Conservation (phyloP, 2,797 vertebrate genomes). For the Enteromius radiatus region DNA sequence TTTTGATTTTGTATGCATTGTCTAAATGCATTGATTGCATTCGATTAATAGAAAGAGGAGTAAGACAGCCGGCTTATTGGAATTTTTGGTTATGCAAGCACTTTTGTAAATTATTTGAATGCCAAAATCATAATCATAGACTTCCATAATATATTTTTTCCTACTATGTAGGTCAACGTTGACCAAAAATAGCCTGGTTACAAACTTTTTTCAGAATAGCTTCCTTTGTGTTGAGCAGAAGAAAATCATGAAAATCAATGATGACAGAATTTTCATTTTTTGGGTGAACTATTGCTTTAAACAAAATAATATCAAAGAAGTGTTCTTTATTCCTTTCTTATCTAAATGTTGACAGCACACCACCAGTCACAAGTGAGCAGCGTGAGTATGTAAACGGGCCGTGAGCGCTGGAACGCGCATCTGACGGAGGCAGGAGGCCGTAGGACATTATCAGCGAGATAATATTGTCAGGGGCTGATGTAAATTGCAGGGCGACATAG, state of each 20-base stretch:
- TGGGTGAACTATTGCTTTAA: too few relatives aligned
- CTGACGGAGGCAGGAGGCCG: conserved; percentile 60
- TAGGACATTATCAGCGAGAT: conserved; percentile 82
- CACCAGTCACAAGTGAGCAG: neutral
- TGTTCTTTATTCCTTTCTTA: neutral
- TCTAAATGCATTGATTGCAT: neutral
- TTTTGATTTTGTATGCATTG: neutral
- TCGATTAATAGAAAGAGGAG: neutral
- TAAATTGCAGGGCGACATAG: conserved; percentile 90
- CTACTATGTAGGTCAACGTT: too few relatives aligned
- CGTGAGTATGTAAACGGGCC: neutral
- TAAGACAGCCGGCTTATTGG: neutral
- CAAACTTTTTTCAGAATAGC: too few relatives aligned
- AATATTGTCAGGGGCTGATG: conserved; percentile 84
- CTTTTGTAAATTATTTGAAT: neutral
- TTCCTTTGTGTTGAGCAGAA: too few relatives aligned
- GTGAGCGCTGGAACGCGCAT: neutral
- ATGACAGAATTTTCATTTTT: too few relatives aligned
- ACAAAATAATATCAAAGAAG: conserved; percentile 5
- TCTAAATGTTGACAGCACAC: neutral
- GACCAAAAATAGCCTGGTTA: too few relatives aligned
- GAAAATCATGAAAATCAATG: too few relatives aligned
- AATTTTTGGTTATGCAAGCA: neutral
- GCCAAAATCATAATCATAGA: too few relatives aligned
- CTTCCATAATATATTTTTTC: too few relatives aligned